Conservation (phyloP, 2,888 invertebrate genomes). For the Perizoma flavofasciatum region DNA sequence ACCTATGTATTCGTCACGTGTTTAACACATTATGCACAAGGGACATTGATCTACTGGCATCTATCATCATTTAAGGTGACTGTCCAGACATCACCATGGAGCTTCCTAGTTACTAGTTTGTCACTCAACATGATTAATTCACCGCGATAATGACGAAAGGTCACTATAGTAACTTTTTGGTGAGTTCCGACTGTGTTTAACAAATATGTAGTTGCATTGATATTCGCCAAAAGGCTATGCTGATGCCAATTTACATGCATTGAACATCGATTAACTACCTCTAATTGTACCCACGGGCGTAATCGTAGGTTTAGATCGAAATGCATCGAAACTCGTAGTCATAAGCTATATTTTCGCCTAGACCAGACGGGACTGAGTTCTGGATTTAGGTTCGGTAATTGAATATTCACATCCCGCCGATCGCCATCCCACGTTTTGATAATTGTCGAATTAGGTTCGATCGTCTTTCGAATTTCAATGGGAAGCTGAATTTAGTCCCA, state of each 20-base stretch:
- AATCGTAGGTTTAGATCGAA: slow-evolving; percentile 31
- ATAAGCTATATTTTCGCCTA: slow-evolving; percentile 46
- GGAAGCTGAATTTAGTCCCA: slow-evolving; percentile 16
- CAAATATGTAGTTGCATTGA: slow-evolving; percentile 22
- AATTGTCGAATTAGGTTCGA: slow-evolving; percentile 47
- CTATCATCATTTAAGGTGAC: slow-evolving; percentile 33
- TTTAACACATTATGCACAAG: too few relatives aligned
- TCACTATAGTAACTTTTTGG: slow-evolving; percentile 9
- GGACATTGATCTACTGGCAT: slow-evolving; percentile 13
- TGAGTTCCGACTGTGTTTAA: slow-evolving; percentile 5
- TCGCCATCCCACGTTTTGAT: slow-evolving; percentile 60
- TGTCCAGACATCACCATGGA: slow-evolving; percentile 42
- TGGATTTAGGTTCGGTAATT: slow-evolving; percentile 62
- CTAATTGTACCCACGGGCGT: slow-evolving; percentile 50
- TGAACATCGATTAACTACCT: slow-evolving; percentile 57
- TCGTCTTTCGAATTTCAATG: slow-evolving; percentile 43
- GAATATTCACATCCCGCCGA: slow-evolving; percentile 70
- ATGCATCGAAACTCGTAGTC: slow-evolving; percentile 28
- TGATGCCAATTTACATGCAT: slow-evolving; percentile 62
- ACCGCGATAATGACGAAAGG: slow-evolving; percentile 23
- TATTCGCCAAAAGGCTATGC: slow-evolving; percentile 43
- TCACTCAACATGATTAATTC: slow-evolving; percentile 59
- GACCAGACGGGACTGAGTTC: slow-evolving; percentile 29
- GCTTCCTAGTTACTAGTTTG: slow-evolving; percentile 27
- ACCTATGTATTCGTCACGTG: too few relatives aligned